A percentile compares a stretch with the other conserved stretches of the same genome.
phyloP scores from a whole-genome alignment of 2,113 vertebrate genomes.

The Myrmecobius fasciatus region DNA sequence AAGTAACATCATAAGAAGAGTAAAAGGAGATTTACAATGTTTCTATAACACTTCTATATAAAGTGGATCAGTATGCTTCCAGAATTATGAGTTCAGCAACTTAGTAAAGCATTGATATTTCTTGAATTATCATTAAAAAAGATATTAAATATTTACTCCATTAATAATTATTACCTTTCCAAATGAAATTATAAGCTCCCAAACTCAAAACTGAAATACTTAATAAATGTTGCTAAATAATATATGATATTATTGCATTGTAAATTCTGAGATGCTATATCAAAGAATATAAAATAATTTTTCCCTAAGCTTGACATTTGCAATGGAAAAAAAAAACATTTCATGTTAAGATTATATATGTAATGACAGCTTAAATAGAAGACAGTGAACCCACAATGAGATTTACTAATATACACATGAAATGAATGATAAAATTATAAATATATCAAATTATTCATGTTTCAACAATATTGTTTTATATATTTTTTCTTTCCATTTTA shows the following conservation, averaged over 20 bases:
- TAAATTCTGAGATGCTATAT: not conserved
- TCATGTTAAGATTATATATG: slow-evolving; percentile 25
- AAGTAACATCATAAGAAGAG: not conserved
- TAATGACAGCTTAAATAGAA: not conserved
- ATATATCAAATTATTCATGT: not conserved
- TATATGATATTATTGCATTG: slow-evolving; percentile 1
- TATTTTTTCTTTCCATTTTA: slow-evolving; percentile 20
- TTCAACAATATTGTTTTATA: slow-evolving; percentile 30
- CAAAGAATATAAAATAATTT: not conserved
- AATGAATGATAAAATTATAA: slow-evolving; percentile 27
- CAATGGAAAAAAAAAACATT: slow-evolving; percentile 36
- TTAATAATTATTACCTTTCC: not conserved
- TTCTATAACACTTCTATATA: not conserved
- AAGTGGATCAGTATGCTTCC: slow-evolving; percentile 43
- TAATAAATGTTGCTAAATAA: slow-evolving; percentile 38
- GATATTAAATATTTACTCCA: not conserved
- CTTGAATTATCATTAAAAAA: not conserved
- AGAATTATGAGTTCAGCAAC: slow-evolving; percentile 9
- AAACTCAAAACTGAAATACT: slow-evolving; percentile 14
- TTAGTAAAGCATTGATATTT: not conserved
- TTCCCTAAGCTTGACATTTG: slow-evolving; percentile 8
- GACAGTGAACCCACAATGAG: slow-evolving; percentile 19
- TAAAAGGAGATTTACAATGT: not conserved
- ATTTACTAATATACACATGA: slow-evolving; percentile 20
- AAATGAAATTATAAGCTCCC: slow-evolving; percentile 5